A percentile compares a stretch with the other conserved stretches of the same genome.
Conservation (phyloP, 2,113 vertebrate genomes). For the Erythrocercus mccallii region DNA sequence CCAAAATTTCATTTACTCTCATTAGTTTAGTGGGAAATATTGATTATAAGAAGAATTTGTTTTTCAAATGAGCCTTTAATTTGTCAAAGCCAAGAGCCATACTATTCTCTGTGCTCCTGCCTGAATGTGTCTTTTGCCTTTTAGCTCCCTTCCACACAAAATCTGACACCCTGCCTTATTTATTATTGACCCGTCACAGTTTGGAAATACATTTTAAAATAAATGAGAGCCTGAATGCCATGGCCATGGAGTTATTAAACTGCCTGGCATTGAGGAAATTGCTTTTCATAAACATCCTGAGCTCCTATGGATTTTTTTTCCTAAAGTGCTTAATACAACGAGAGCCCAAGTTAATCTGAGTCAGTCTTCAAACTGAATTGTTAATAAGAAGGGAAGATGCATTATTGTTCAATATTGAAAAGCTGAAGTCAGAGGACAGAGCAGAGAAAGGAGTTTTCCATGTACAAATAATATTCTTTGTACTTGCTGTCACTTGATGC, state of each 20-base stretch:
- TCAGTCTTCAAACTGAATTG: slow-evolving; percentile 32
- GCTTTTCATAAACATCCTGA: slow-evolving; percentile 65
- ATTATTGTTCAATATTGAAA: slow-evolving; percentile 13
- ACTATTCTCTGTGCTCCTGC: not conserved
- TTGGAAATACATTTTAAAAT: slow-evolving; percentile 57
- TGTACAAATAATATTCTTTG: not conserved
- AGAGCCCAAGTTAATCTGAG: slow-evolving; percentile 39
- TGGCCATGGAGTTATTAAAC: slow-evolving; percentile 44
- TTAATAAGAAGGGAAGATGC: slow-evolving; percentile 50
- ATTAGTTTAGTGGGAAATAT: not conserved
- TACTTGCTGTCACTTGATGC: not conserved
- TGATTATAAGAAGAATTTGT: not conserved
- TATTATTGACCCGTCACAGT: slow-evolving; percentile 57
- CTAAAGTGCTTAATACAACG: slow-evolving; percentile 22
- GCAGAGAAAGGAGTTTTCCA: not conserved
- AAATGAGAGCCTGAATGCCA: slow-evolving; percentile 56
- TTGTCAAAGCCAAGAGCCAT: not conserved
- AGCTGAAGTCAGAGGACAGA: not conserved
- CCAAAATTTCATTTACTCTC: not conserved
- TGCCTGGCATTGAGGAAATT: slow-evolving; percentile 67
- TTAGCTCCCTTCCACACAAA: not conserved
- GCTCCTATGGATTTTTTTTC: not conserved
- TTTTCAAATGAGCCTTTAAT: not conserved
- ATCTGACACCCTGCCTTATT: slow-evolving; percentile 3
- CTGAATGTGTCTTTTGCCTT: not conserved